These are phyloP conservation scores for Eretmocerus hayati DNA, from an alignment of 2,888 invertebrate genomes.

Conservation along the genomic window DNA sequence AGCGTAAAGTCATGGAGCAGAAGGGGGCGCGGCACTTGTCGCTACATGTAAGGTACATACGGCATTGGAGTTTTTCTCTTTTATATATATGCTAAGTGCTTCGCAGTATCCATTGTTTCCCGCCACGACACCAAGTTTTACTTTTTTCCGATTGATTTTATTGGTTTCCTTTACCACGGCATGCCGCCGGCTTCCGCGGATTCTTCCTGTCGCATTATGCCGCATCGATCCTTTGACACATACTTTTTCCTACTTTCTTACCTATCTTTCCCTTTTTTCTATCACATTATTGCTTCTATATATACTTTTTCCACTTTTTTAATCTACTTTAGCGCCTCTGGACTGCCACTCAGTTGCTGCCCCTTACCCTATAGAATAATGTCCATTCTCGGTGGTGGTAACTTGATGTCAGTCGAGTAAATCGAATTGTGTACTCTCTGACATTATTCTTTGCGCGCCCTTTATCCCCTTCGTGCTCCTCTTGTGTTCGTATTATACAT, in stretches of 20 bases:
- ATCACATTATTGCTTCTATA: neutral
- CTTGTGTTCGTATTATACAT: neutral
- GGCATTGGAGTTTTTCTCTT: slow-evolving; percentile 32
- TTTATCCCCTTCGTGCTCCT: neutral
- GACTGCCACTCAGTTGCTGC: neutral
- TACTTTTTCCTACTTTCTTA: neutral
- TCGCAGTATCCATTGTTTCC: slow-evolving; percentile 33
- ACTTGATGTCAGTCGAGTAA: too few relatives aligned
- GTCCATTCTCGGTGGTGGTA: neutral
- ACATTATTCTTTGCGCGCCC: neutral
- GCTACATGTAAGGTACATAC: too few relatives aligned
- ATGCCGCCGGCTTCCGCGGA: slow-evolving; percentile 23
- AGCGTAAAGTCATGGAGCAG: neutral
- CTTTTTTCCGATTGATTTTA: slow-evolving; percentile 37
- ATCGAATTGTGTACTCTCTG: neutral
- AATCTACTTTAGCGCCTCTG: slow-evolving; percentile 4
- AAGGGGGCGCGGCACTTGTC: too few relatives aligned
- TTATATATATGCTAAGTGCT: slow-evolving; percentile 43
- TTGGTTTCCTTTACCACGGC: slow-evolving; percentile 28
- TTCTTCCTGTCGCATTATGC: slow-evolving; percentile 23
- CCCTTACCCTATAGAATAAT: slow-evolving; percentile 3
- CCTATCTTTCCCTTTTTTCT: neutral
- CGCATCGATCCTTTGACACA: too few relatives aligned
- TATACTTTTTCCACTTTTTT: too few relatives aligned
- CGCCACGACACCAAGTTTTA: too few relatives aligned